Percentiles rank a stretch among this genome's conserved stretches.
Evolutionary conservation across 2,113 vertebrate species (phyloP).

Genomic region (Haliaeetus leucogaster): DNA sequence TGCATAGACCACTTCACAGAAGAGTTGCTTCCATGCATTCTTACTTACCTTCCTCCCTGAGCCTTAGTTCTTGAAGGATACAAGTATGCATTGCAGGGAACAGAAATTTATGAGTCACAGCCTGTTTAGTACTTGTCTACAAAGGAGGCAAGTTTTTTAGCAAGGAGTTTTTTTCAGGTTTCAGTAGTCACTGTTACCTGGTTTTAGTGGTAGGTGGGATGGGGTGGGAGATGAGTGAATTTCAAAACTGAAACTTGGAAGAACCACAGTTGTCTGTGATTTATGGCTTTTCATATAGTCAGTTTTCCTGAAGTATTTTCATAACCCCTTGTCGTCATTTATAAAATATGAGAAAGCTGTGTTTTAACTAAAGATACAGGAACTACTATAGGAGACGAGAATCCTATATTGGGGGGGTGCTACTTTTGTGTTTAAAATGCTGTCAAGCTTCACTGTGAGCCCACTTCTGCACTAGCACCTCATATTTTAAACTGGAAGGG

Average conservation of each 20-base stretch:
- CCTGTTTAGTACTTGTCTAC: not conserved
- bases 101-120: not conserved
- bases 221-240: not conserved
- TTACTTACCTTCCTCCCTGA: not conserved
- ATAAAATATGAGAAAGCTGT: not conserved
- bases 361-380: not conserved
- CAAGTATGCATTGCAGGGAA: not conserved
- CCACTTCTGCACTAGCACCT: not conserved
- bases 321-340: not conserved
- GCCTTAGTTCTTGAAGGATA: not conserved
- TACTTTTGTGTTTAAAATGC: not conserved
- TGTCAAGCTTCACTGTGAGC: not conserved
- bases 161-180: not conserved
- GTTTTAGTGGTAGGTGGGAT: not conserved
- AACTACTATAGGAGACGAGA: not conserved
- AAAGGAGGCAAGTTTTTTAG: not conserved
- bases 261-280: not conserved
- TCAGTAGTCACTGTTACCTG: not conserved
- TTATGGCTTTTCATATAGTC: not conserved
- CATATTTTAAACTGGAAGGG: not conserved
- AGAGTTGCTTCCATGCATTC: not conserved
- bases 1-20: not conserved
- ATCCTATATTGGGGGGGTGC: not conserved
- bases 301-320: not conserved
- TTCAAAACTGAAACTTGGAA: not conserved